Evolutionary conservation across 2,113 vertebrate species (phyloP).

Genomic region (Notarius quadriscutis): DNA sequence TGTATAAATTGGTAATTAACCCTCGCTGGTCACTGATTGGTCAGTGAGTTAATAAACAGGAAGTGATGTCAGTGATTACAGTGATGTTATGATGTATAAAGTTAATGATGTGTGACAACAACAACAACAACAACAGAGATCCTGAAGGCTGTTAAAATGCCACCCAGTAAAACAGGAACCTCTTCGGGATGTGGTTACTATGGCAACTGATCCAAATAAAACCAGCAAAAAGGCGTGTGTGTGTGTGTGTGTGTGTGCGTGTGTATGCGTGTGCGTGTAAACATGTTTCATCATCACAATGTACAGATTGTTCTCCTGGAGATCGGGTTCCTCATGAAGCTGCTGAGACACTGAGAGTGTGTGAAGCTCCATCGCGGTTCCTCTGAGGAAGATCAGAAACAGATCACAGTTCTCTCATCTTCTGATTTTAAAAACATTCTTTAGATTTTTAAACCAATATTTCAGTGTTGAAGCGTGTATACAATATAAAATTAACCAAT

Average conservation of each 20-base stretch:
- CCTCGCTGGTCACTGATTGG: background rate
- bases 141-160: background rate
- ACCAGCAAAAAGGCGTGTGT: too few relatives aligned
- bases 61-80: background rate
- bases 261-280: background rate
- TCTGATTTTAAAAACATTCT: too few relatives aligned
- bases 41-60: background rate
- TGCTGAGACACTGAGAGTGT: background rate
- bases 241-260: too few relatives aligned
- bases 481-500: background rate
- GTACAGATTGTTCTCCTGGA: background rate
- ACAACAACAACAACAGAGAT: background rate
- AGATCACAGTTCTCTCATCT: background rate
- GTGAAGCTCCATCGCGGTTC: background rate
- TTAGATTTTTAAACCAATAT: background rate
- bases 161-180: background rate
- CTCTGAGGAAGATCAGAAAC: background rate
- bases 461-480: background rate
- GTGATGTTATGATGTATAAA: background rate
- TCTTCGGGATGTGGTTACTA: background rate
- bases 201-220: background rate
- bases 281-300: background rate
- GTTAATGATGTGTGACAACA: background rate
- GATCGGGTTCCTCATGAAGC: background rate
- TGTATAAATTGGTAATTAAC: background rate